Conservation (phyloP, 2,797 vertebrate genomes). For the Taenioides sp. region DNA sequence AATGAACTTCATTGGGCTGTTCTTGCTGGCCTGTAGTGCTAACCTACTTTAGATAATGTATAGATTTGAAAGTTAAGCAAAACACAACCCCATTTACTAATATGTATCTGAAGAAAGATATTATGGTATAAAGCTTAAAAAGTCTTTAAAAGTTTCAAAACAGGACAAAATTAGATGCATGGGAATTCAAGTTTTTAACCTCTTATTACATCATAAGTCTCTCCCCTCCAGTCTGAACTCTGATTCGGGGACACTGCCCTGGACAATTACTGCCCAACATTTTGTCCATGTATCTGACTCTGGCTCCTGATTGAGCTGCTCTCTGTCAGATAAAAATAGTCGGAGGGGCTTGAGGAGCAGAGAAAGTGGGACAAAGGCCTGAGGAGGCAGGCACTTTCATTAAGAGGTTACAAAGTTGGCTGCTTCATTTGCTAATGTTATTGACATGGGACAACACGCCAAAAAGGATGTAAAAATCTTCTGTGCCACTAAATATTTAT, state of each 20-base stretch:
- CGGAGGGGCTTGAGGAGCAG: conserved; percentile 23
- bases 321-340: conserved; percentile 41
- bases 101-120: too few species aligned
- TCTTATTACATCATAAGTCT: background rate
- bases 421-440: conserved; percentile 18
- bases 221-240: conserved; percentile 1
- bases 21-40: too few species aligned
- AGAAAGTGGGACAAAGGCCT: conserved; percentile 48
- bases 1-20: too few species aligned
- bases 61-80: too few species aligned
- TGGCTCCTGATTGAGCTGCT: conserved; percentile 41
- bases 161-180: background rate
- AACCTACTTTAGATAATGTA: too few species aligned
- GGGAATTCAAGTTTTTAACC: background rate
- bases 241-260: conserved; percentile 30
- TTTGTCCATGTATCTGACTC: conserved; percentile 27
- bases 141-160: background rate
- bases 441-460: conserved; percentile 19
- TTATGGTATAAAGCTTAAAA: too few species aligned
- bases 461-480: conserved; percentile 27
- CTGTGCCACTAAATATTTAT: background rate
- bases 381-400: conserved; percentile 38
- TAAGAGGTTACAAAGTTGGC: conserved; percentile 37
- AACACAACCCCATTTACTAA: too few species aligned
- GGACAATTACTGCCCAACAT: conserved; percentile 23